Evolutionary conservation across 1,140 invertebrate genomes (phyloP), one percentile per base, ranked within the genome.

Genomic region (Bombus picipes): DNA sequence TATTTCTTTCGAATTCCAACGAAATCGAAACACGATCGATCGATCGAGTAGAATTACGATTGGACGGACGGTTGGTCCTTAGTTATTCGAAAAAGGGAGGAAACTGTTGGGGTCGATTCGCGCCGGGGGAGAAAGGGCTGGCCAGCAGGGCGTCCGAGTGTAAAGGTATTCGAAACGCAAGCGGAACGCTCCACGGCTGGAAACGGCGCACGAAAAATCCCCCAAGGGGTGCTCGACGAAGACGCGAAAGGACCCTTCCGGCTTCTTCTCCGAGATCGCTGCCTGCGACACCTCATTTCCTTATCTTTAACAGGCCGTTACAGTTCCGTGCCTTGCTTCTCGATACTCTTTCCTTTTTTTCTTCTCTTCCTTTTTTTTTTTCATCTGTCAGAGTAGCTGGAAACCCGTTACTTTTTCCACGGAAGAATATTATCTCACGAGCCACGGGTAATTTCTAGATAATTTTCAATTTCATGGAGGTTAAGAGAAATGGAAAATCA

Each of bases 261-360:
- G 88, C 86, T 87, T 87, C 80, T 87, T 78, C 78, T 81, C 89
- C 78, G 75, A 73, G 91, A 91, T 88, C 87, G 89, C 91, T 87
- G 88, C 86, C 91, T 91, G 94, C 94, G 94, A 95, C 94, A 95
- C 95, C 95, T 95, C 94, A 95, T 95, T 95, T 95, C 94, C 95
- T 95, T 95, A 95, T 95, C 95, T 95, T 94, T 95, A 95, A 95
- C 94, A 95, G 94, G 87, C 94, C 93, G 94, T 95, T 95, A 95
- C 92, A 91, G 88, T 80, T 83, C 82, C 86, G 79, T 87, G 82
- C 81, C 76, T 70, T 83, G 75, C 83, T 87, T 88, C 84, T 84
- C 73, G 75, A 79, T 84, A 65, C 86, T 77, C 66, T 80, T n/a
- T 15, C 47, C 34, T 32, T 65, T 25, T 9, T 37, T 53, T 34